Evolutionary conservation across 2,113 vertebrate genomes (phyloP).

Genomic region (Alectura lathami): DNA sequence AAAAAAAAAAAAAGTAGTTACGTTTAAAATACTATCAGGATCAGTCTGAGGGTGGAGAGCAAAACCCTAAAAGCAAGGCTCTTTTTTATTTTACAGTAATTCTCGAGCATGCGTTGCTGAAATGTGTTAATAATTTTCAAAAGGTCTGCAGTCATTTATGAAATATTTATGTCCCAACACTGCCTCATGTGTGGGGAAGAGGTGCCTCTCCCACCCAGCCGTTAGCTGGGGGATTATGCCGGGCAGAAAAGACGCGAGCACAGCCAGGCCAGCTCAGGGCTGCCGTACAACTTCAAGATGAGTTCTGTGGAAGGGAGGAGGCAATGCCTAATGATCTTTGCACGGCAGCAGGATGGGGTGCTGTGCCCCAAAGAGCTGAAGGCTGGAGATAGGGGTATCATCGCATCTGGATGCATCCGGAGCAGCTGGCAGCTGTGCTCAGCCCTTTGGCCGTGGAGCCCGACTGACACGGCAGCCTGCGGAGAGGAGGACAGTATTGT

Average conservation of each 20-base stretch:
- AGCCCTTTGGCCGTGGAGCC: neutral
- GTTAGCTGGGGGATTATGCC: neutral
- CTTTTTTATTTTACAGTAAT: neutral
- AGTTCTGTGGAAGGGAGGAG: neutral
- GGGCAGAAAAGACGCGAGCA: neutral
- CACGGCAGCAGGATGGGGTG: neutral
- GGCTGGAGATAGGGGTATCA: neutral
- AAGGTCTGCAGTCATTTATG: neutral
- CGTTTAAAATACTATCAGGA: neutral
- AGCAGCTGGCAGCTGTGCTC: neutral
- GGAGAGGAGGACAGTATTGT: neutral
- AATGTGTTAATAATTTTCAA: conserved; percentile 6
- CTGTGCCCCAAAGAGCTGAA: neutral
- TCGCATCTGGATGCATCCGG: too few species aligned
- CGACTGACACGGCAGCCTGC: neutral
- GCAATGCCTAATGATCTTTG: neutral
- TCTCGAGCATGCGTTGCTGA: neutral
- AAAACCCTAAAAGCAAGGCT: neutral
- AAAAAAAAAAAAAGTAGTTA: neutral
- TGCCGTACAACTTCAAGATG: neutral
- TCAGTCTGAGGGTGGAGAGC: neutral
- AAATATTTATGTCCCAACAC: neutral
- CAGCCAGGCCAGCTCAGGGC: neutral
- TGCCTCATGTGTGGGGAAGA: neutral
- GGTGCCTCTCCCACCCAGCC: neutral